Base-by-base conservation (phyloP, 2,113 vertebrate genomes). In the Calcarius ornatus region DNA sequence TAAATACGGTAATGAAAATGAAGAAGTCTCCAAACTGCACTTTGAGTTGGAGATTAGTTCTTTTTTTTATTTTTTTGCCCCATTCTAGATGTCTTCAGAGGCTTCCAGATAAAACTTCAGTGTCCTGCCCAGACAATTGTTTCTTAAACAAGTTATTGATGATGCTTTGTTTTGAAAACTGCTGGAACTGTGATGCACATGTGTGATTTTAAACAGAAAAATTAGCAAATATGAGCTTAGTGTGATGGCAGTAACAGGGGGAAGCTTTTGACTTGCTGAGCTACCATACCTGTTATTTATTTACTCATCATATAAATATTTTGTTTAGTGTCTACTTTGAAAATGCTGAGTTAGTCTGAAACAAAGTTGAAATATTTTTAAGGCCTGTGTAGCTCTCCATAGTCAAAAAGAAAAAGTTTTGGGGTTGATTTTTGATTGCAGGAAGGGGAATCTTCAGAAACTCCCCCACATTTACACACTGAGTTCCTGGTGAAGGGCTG, bases 381-480 rank as follows among this genome's bases (percentile, higher is more conserved):
- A 42, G 27, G 3, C 15, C 17, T 38, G 4, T 51, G 56, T 43
- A 10, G 5, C 6, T 24, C 15, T 54, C 22, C 19, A 15, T 14
- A 16, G 59, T 63, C 16, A 51, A 7, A 21, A 79, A 23, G 79
- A 23, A 51, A 51, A 33, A 15, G 15, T 25, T 60, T 80, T 15
- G 8, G 6, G 37, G 30, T 17, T 50, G 28, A 35, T 76, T 79
- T 56, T 43, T 28, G 21, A 2, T 8, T 3, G 1, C 7, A 45
- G 37, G 20, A 31, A 64, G 20, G 21, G 18, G 16, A 15, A 24
- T 81, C 18, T n/a, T 92, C n/a, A 64, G 11, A 9, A 81, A 14
- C 6, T 47, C 7, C 30, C 19, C 11, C 0, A 15, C 6, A 2
- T 24, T 28, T 28, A 4, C 6, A 12, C 1, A 0, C 11, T 10